These are phyloP conservation scores for Pomacea canaliculata DNA, from an alignment of 2,888 invertebrate species.

Conservation along the genomic window DNA sequence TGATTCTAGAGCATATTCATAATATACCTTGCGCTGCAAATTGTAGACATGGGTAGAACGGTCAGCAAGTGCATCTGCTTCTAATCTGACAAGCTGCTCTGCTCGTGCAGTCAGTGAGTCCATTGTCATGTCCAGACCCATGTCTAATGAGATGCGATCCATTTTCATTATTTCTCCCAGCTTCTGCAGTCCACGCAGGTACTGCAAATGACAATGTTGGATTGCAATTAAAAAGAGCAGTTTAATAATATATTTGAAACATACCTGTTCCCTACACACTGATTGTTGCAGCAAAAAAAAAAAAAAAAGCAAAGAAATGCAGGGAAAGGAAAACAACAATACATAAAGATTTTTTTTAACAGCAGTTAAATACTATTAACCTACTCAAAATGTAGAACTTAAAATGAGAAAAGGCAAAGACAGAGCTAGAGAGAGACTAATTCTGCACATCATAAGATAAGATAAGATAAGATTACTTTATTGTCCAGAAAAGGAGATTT, in stretches of 20 bases:
- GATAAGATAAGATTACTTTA: too few species aligned
- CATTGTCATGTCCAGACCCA: constrained; percentile 85
- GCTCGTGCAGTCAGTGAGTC: constrained; percentile 87
- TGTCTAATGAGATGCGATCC: constrained; percentile 85
- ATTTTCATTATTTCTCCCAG: constrained; percentile 86
- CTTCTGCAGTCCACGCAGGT: constrained; percentile 76
- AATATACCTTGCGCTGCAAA: constrained; percentile 37
- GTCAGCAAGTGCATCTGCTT: constrained; percentile 86
- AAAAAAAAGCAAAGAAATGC: neutral
- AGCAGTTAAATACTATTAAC: too few species aligned
- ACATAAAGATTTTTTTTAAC: too few species aligned
- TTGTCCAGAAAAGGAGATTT: too few species aligned
- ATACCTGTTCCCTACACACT: neutral
- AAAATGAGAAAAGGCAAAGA: too few species aligned
- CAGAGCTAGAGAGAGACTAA: too few species aligned
- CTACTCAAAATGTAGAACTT: too few species aligned
- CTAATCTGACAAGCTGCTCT: constrained; percentile 84
- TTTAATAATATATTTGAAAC: neutral
- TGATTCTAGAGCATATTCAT: too few species aligned
- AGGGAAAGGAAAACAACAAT: too few species aligned
- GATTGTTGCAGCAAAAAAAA: neutral
- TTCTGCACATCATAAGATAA: too few species aligned
- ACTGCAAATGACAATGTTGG: constrained; percentile 27
- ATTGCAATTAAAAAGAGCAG: neutral
- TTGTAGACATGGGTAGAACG: constrained; percentile 39